phyloP scores from a whole-genome alignment of 2,888 invertebrate species.

The Agonum fuliginosum region DNA sequence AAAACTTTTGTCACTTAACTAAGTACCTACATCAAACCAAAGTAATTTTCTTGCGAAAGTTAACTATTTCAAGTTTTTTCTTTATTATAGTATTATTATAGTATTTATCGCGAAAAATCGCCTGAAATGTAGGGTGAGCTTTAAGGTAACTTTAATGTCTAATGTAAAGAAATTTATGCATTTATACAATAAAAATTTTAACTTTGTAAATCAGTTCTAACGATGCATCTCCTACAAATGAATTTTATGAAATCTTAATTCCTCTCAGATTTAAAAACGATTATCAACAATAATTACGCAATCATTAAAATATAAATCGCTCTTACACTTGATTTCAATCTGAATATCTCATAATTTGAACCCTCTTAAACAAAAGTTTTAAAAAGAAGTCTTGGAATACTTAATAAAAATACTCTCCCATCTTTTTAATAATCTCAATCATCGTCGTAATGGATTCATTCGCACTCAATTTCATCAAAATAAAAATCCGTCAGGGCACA shows the following conservation, averaged over 20 bases:
- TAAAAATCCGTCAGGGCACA: constrained; percentile 49
- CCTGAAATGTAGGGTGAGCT: too few relatives aligned
- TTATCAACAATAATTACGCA: constrained; percentile 27
- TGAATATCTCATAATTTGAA: constrained; percentile 35
- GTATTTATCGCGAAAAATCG: too few relatives aligned
- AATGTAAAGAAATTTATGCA: too few relatives aligned
- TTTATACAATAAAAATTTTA: too few relatives aligned
- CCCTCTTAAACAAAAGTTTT: constrained; percentile 23
- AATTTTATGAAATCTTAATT: background rate
- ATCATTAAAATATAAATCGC: constrained; percentile 36
- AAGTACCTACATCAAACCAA: too few relatives aligned
- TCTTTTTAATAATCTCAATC: constrained; percentile 45
- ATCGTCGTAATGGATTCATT: constrained; percentile 42
- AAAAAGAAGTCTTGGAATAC: constrained; percentile 32
- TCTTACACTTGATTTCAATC: constrained; percentile 20
- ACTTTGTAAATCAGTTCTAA: too few relatives aligned
- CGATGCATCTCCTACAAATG: background rate
- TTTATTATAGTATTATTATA: too few relatives aligned
- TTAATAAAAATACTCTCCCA: constrained; percentile 46
- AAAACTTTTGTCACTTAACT: too few relatives aligned
- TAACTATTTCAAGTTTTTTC: too few relatives aligned
- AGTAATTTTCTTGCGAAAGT: too few relatives aligned
- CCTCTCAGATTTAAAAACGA: background rate
- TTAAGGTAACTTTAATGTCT: too few relatives aligned
- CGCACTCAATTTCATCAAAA: constrained; percentile 52